Base-by-base conservation (phyloP, 1,140 invertebrate genomes). In the Drosophila nigromelanica region DNA sequence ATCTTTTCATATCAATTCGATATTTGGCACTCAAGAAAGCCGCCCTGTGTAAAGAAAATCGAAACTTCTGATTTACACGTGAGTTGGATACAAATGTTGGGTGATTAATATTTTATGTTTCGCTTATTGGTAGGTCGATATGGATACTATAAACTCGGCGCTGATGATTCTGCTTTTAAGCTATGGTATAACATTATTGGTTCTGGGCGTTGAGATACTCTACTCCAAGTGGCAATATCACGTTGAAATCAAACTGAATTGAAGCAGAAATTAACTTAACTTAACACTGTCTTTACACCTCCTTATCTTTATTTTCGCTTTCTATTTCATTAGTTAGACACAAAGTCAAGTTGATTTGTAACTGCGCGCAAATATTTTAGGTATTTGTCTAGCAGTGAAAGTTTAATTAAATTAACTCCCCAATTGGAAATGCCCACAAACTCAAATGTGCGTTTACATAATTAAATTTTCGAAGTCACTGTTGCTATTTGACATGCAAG, bases 21-120 rank as follows among this genome's bases (percentile, higher is more conserved):
- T 27, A 61, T 92, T 10, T 94, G 93, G 93, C 93, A 94, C 72
- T 92, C 92, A 12, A 87, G 91, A 0, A 93, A 92, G 64, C 93
- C 93, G 4, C 90, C 80, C 0, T 94, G 94, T 68, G 92, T 93
- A 1, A 91, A 92, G 42, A 93, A 92, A 35, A 91, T 93, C 0
- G 92, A 93, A 64, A 86, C 91, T 8, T 92, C 90, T 12, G 80
- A 93, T 40, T 92, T 93, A 43, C 91, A 90, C n/a, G 93, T 94
- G 12, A 90, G 90, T 64, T 45, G 0, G 2, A 8, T 18, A 6
- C 1, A 39, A 24, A 0, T 30, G 52, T 18, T 7, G 10, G 0
- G 11, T 30, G 5, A 47, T 50, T 18, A 7, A 35, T 33, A 27
- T 54, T 10, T 11, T 14, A 60, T 24, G 7, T 8, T 58, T 35